Evolutionary conservation across 1,140 invertebrate species (phyloP).

Genomic region (Periplaneta americana): DNA sequence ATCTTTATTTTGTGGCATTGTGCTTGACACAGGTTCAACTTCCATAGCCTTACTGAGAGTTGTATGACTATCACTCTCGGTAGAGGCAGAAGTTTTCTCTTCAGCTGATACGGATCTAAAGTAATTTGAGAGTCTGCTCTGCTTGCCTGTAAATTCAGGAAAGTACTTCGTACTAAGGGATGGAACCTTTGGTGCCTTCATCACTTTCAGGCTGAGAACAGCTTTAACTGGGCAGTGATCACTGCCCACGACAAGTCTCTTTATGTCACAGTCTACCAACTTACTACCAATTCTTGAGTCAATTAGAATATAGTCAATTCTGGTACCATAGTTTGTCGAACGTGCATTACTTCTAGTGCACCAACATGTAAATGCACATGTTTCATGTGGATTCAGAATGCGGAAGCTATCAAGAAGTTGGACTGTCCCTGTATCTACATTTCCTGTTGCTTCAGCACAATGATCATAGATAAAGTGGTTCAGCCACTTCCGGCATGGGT

Average conservation of each 20-base stretch:
- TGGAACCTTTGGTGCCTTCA: constrained; percentile 35
- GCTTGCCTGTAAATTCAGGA: constrained; percentile 47
- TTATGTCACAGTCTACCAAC: constrained; percentile 36
- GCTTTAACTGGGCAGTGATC: constrained; percentile 52
- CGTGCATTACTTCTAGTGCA: constrained; percentile 41
- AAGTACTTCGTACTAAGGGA: constrained; percentile 42
- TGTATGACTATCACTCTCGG: no score
- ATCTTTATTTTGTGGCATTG: no score
- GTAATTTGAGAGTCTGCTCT: constrained; percentile 42
- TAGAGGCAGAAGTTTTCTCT: no score
- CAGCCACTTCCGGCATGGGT: constrained; percentile 37
- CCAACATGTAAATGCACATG: constrained; percentile 50
- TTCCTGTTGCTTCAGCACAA: not conserved
- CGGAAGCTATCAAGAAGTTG: constrained; percentile 48
- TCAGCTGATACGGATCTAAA: constrained; percentile 26
- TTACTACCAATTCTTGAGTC: constrained; percentile 33
- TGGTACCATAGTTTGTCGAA: constrained; percentile 49
- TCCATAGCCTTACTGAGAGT: no score
- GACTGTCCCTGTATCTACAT: constrained; percentile 18
- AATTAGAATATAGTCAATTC: constrained; percentile 51
- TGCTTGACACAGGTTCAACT: no score
- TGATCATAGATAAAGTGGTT: constrained; percentile 30
- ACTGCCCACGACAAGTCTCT: constrained; percentile 46
- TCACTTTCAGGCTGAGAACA: constrained; percentile 29
- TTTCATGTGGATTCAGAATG: constrained; percentile 39